Conservation (phyloP, 2,113 vertebrate species). For the Corythoichthys intestinalis region DNA sequence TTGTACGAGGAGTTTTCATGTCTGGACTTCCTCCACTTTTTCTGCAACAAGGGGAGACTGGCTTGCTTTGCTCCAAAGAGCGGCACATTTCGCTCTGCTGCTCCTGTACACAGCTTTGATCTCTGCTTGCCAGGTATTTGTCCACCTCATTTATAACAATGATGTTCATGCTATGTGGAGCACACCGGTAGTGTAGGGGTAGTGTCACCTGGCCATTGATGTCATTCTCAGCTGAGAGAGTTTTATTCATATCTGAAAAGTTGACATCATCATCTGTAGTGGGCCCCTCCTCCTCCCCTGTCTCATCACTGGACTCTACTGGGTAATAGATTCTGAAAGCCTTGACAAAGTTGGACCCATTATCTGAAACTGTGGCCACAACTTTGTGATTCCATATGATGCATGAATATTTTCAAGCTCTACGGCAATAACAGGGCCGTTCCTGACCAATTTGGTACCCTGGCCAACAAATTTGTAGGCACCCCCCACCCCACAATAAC, state of each 20-base stretch:
- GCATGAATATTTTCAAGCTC: neutral
- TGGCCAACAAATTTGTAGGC: too few species aligned
- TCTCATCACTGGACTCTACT: neutral
- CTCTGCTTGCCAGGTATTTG: neutral
- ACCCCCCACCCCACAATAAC: too few species aligned
- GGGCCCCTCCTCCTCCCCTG: neutral
- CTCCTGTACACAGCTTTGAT: neutral
- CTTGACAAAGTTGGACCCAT: neutral
- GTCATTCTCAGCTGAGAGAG: neutral
- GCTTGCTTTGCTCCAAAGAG: slow-evolving; percentile 2
- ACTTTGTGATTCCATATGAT: neutral
- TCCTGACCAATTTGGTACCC: too few species aligned
- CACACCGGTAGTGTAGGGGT: neutral
- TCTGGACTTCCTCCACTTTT: neutral
- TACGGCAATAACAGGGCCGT: neutral
- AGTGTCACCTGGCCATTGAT: neutral
- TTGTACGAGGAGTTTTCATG: neutral
- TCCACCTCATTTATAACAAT: neutral
- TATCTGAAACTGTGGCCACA: neutral
- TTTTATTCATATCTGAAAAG: neutral
- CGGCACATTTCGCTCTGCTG: neutral
- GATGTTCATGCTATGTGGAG: neutral
- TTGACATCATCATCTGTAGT: neutral
- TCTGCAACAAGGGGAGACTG: neutral
- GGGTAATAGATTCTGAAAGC: neutral